Conservation (phyloP, 2,113 vertebrate species). For the Pristiophorus japonicus region DNA sequence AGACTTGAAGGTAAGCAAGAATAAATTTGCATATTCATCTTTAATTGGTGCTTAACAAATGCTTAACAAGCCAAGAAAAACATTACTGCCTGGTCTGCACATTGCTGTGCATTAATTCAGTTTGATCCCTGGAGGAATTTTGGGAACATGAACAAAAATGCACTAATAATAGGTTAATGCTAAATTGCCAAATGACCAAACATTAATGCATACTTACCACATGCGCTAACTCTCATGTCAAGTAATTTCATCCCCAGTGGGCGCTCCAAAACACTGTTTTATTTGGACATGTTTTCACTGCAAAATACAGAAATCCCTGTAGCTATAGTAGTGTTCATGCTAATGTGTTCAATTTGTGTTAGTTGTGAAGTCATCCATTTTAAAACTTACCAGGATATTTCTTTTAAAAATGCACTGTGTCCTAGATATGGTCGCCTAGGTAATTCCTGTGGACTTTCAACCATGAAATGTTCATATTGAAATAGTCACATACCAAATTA, state of each 20-base stretch:
- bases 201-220: neutral
- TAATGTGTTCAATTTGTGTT: neutral
- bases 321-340: neutral
- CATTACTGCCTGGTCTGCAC: neutral
- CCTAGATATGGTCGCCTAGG: neutral
- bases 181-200: neutral
- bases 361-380: neutral
- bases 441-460: conserved; percentile 16
- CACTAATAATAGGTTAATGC: neutral
- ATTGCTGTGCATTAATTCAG: neutral
- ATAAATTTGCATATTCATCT: conserved; percentile 6
- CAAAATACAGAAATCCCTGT: neutral
- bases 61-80: conserved; percentile 21
- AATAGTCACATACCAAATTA: conserved; percentile 30
- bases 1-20: conserved; percentile 10
- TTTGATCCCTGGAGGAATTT: neutral
- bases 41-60: neutral
- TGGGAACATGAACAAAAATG: neutral
- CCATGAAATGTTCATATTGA: conserved; percentile 30
- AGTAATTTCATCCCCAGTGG: conserved; percentile 1
- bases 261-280: neutral
- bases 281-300: neutral
- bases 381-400: neutral
- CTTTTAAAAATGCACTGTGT: neutral
- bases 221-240: neutral